phyloP scores from a whole-genome alignment of 1,140 invertebrate species.

The Ctenoplectra terminalis region DNA sequence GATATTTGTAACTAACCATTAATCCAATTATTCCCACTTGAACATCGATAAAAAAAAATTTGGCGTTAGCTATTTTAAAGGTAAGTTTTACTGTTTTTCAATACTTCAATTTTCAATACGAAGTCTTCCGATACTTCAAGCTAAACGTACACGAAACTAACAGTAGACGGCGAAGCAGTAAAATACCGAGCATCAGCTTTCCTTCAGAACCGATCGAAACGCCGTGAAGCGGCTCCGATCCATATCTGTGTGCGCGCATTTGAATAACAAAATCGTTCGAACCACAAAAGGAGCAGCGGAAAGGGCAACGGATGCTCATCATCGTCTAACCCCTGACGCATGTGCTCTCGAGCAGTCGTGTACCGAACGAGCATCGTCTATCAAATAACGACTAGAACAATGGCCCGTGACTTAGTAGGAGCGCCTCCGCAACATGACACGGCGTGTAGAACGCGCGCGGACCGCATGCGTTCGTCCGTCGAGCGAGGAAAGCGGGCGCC shows the following conservation, averaged over 20 bases:
- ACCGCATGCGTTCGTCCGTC: slow-evolving; percentile 51
- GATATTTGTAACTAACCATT: too few relatives aligned
- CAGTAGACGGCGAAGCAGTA: too few relatives aligned
- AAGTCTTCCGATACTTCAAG: too few relatives aligned
- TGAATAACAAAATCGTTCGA: slow-evolving; percentile 34
- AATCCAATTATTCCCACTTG: too few relatives aligned
- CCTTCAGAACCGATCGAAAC: neutral
- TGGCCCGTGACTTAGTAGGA: slow-evolving; percentile 65
- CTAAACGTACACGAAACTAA: too few relatives aligned
- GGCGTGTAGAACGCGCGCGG: slow-evolving; percentile 46
- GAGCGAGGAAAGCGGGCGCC: slow-evolving; percentile 57
- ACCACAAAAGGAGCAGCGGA: slow-evolving; percentile 23
- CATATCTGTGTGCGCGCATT: slow-evolving; percentile 1
- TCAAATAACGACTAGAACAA: slow-evolving; percentile 70
- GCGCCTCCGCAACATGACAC: slow-evolving; percentile 59
- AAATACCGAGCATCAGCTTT: neutral
- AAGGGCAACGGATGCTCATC: slow-evolving; percentile 53
- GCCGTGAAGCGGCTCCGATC: neutral
- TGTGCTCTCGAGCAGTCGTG: slow-evolving; percentile 67
- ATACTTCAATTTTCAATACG: too few relatives aligned
- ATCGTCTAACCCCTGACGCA: slow-evolving; percentile 59
- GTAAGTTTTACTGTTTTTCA: too few relatives aligned
- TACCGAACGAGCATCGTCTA: slow-evolving; percentile 70
- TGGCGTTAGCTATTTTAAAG: too few relatives aligned
- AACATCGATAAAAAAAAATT: too few relatives aligned